These are phyloP conservation scores for Marmota flaviventris DNA, from an alignment of 2,113 vertebrate genomes.

Conservation along the genomic window DNA sequence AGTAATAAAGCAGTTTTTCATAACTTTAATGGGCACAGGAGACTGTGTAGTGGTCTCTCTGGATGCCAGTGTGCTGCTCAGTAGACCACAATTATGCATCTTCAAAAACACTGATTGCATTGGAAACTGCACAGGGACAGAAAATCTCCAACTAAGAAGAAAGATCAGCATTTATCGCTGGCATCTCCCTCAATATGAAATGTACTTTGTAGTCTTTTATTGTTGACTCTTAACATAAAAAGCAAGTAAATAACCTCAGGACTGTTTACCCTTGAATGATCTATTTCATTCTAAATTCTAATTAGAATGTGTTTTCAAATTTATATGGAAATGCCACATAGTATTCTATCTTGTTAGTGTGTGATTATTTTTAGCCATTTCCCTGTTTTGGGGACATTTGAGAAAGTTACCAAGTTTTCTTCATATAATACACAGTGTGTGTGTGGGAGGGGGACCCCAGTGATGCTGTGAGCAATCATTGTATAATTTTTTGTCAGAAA, in stretches of 20 bases:
- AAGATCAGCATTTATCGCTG: background rate
- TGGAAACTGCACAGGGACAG: background rate
- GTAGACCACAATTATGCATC: no score
- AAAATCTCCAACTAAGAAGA: background rate
- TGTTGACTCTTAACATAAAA: background rate
- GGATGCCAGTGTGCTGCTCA: background rate
- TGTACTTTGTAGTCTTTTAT: background rate
- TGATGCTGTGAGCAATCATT: background rate
- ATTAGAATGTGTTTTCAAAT: background rate
- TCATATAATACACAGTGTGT: background rate
- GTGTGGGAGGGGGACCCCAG: background rate
- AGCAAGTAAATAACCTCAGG: background rate
- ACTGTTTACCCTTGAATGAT: background rate
- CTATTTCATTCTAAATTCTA: background rate
- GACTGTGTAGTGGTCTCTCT: background rate
- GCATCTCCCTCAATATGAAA: background rate
- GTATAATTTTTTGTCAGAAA: constrained; percentile 45
- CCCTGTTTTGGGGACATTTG: background rate
- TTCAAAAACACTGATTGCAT: background rate
- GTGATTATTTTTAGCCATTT: background rate
- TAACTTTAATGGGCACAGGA: background rate
- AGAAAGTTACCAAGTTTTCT: background rate
- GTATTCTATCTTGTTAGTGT: background rate
- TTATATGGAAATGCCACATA: background rate
- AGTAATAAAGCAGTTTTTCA: background rate